Evolutionary conservation across 2,888 invertebrate species (phyloP), one percentile per base, ranked within the genome.

Genomic region (Diadegma fenestrale): DNA sequence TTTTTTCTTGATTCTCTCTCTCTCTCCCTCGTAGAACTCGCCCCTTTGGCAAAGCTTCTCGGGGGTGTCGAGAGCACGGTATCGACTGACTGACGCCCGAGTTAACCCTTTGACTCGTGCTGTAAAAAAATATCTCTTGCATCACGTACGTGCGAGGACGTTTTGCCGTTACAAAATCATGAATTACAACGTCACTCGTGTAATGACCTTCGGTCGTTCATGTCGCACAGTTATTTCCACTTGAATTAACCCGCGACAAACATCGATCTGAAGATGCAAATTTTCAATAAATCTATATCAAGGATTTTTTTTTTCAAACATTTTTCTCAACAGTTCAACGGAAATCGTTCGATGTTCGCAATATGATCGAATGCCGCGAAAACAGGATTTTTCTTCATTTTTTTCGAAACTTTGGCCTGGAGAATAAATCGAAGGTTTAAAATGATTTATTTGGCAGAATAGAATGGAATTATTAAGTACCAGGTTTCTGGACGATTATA

Each of bases 71-170:
- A 80, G 76, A 68, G 64, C 82, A 26, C 37, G 72, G 72, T 82
- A 76, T 85, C 82, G 82, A 80, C 80, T 77, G 43, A 85, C 76
- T 76, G 80, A 80, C 66, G 78, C 66, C n/a, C 66, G 48, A 71
- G 45, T 76, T 58, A 79, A 82, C 41, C 79, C 69, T 81, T 63
- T 77, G 72, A 77, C 80, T 77, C 64, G 37, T 30, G 30, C 43
- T 68, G 48, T 54, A 68, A 71, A 51, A n/a, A 48, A 48, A 71
- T 33, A 68, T 45, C 22, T 26, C 43, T 22, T 30, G 43, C 68
- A 68, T 41, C 43, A 43, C 41, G 43, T 68, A 26, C 68, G 45
- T 17, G 68, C 45, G 14, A 45, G 45, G 17, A 71, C n/a, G 71
- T 51, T 71, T 26, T 33, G 30, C 51, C 37, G 17, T 30, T 71